Base-by-base conservation (phyloP, 2,797 vertebrate genomes). In the Cottoperca gobio region DNA sequence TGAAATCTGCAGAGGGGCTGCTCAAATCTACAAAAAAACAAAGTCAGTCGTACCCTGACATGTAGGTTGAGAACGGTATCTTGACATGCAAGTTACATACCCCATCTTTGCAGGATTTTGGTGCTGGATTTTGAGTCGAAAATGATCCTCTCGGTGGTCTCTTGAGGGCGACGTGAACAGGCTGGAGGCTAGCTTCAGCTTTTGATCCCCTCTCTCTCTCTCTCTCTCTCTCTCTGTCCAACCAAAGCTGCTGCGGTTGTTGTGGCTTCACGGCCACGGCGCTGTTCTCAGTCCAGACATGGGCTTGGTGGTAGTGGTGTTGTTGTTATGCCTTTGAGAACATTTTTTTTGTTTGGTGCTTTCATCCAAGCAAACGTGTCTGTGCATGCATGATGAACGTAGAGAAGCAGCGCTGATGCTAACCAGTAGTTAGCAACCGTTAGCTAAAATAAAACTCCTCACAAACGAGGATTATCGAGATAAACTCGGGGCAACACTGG, bases 61-160 rank as follows among this genome's bases (percentile, higher is more conserved):
- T 17, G 59, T 4, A 11, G n/a, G 42, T 24, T 24, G 46, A 40
- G 3, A 72, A 8, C 11, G 10, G 39, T 12, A 26, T 58, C 13
- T 26, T 37, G 23, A 19, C 17, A 52, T 49, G 35, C 10, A 35
- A 39, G 46, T 57, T 64, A 93, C 94, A 17, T 93, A 95, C 94
- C 95, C 95, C 95, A 95, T 95, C 78, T 86, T 91, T 81, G 91
- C 86, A 78, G 76, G 77, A 66, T 82, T 49, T 42, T 31, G 81
- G 78, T 40, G 31, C 57, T 49, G 26, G 23, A 33, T 55, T 65
- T n/a, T 23, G 81, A 64, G 81, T 78, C 48, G 68, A 62, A 64
- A 82, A 57, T 2, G 79, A 59, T 89, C 78, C 78, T 58, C 46
- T 76, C 69, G 39, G 72, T 35, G 90, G 83, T 85, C 71, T 89